Evolutionary conservation across 2,888 invertebrate genomes (phyloP), one percentile per base, ranked within the genome.

Genomic region (Euproctis similis): DNA sequence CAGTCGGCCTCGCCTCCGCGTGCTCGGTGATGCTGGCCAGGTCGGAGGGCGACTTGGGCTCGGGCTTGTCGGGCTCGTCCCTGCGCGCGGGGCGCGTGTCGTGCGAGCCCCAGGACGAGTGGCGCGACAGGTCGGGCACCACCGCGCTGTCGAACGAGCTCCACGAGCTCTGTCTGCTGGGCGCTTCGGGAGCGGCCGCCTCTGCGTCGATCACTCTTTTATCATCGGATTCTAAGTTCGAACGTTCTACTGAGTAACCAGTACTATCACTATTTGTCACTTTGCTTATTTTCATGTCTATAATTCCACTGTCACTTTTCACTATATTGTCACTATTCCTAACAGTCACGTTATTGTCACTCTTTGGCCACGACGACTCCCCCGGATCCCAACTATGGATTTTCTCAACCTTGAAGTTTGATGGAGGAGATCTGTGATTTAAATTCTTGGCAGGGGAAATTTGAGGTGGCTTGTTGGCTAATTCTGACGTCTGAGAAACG

Each of bases 101-200:
- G 27, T 88, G 89, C n/a, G 92, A 91, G 34, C 93, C 92, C 93
- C 94, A 93, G 20, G 93, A 93, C 43, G 93, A 90, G 62, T 93
- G 92, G 6, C 93, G 87, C 33, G 92, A 91, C 14, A 90, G 87
- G 46, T 91, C 91, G 37, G 90, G 78, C 24, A 88, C 90, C 17
- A 92, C 90, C 12, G 92, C 92, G 62, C 92, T 92, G 69, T 93
- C 93, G 63, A 89, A 89, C 16, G 90, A 90, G 59, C 89, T 90
- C 91, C 92, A 92, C 26, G 92, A 92, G 68, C 90, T 91, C 66
- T 92, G 92, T 16, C 92, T 76, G 43, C 81, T 72, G 43, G 80
- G 63, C 50, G 78, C 65, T n/a, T n/a, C n/a, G 54, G 70, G 59
- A 46, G 65, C 66, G 10, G 71, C 64, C 19, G 69, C 61, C 9